These are phyloP conservation scores for Crotalus viridis DNA, from an alignment of 2,113 vertebrate genomes.

Conservation along the genomic window DNA sequence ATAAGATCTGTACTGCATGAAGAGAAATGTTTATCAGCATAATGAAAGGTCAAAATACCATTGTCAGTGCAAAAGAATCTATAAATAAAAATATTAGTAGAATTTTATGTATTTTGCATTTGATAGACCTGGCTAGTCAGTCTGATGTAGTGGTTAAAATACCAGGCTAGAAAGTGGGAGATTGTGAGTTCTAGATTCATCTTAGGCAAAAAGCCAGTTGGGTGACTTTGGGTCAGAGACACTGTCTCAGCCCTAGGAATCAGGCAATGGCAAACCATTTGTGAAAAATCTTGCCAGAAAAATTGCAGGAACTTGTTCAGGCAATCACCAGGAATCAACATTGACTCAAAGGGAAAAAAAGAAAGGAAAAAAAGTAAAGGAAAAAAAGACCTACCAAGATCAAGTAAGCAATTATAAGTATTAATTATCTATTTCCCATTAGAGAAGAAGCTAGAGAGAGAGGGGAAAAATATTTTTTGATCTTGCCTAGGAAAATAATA, in stretches of 20 bases:
- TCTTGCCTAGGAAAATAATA: conserved; percentile 19
- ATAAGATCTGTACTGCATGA: not conserved
- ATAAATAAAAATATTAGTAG: not conserved
- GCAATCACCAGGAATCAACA: not conserved
- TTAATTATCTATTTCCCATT: not conserved
- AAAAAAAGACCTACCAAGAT: not conserved
- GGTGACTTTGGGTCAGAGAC: not conserved
- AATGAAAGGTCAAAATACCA: not conserved
- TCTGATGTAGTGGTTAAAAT: not conserved
- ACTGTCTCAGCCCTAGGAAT: not conserved
- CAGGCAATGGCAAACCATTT: not conserved
- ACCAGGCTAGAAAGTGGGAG: not conserved
- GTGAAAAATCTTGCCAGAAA: not conserved
- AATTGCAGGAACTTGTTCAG: not conserved
- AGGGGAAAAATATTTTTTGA: not conserved
- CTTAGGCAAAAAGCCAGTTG: not conserved
- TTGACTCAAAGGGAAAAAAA: not conserved
- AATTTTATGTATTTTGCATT: not conserved
- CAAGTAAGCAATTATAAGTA: not conserved
- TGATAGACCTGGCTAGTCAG: not conserved
- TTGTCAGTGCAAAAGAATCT: not conserved
- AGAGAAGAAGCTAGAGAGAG: not conserved
- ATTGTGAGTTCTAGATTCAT: not conserved
- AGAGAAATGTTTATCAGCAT: not conserved
- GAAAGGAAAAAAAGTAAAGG: not conserved